Evolutionary conservation across 2,888 invertebrate species (phyloP).

Genomic region (Mimumesa dahlbomi): DNA sequence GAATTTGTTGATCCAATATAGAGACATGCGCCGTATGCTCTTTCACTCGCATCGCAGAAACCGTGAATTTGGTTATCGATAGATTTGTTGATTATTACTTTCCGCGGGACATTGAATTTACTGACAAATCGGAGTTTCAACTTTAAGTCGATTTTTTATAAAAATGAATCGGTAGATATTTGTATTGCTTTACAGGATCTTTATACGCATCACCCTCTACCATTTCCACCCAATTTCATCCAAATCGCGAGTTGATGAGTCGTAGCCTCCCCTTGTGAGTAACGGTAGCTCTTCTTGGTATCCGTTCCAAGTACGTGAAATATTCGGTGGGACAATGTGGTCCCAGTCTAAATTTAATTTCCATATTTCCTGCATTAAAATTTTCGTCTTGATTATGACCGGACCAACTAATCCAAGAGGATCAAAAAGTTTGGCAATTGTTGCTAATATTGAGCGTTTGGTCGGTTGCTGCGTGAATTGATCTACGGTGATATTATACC

Average conservation of each 20-base stretch:
- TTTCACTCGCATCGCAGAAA: constrained; percentile 18
- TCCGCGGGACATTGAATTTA: neutral
- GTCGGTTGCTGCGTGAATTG: neutral
- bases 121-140: no score
- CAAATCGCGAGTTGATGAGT: no score
- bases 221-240: no score
- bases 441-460: constrained; percentile 13
- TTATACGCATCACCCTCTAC: no score
- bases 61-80: neutral
- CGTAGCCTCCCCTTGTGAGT: no score
- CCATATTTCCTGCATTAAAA: constrained; percentile 15
- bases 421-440: constrained; percentile 10
- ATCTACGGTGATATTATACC: no score
- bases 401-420: constrained; percentile 19
- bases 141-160: no score
- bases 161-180: no score
- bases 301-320: neutral
- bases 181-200: no score
- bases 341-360: neutral
- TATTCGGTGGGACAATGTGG: constrained; percentile 5
- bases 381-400: constrained; percentile 7
- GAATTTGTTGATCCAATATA: neutral
- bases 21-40: constrained; percentile 12
- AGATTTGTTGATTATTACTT: neutral
- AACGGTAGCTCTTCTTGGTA: neutral